A percentile compares a stretch with the other conserved stretches of the same genome.
Conservation (phyloP, 37 sponge, comb jelly and placozoan genomes). For the Ephydatia muelleri region DNA sequence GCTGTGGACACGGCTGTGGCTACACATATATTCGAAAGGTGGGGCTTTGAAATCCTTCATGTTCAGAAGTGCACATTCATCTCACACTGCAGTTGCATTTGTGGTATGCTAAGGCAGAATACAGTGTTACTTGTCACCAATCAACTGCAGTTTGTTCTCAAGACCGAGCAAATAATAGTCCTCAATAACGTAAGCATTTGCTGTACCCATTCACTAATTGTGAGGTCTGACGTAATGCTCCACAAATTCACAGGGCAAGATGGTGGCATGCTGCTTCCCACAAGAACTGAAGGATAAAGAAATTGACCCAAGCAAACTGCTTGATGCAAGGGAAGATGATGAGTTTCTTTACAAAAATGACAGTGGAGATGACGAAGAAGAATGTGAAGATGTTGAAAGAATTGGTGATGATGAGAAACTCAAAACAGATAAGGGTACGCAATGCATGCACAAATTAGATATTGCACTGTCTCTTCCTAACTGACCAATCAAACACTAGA, state of each 20-base stretch:
- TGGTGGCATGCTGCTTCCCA: background rate
- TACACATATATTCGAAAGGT: slow-evolving; percentile 74
- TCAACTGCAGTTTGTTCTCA: slow-evolving; percentile 81
- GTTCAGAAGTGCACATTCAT: too few species aligned
- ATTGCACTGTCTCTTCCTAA: too few species aligned
- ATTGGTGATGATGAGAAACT: background rate
- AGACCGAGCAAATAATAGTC: slow-evolving; percentile 63
- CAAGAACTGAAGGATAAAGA: background rate
- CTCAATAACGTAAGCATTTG: slow-evolving; percentile 63
- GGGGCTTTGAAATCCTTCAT: background rate
- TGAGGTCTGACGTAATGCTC: background rate
- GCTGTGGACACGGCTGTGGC: slow-evolving; percentile 83
- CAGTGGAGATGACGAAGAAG: background rate
- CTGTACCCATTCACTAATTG: too few species aligned
- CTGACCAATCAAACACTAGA: too few species aligned
- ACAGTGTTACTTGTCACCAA: slow-evolving; percentile 81
- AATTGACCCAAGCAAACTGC: background rate
- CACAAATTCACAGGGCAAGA: background rate
- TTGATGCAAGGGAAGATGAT: background rate
- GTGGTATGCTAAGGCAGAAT: slow-evolving; percentile 58
- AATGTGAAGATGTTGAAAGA: too few species aligned
- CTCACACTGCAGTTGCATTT: slow-evolving; percentile 55
- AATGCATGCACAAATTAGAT: too few species aligned
- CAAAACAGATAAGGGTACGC: too few species aligned
- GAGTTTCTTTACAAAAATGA: background rate